A percentile compares a stretch with the other conserved stretches of the same genome.
phyloP scores from a whole-genome alignment of 2,113 vertebrate genomes.

The Delphinapterus leucas region DNA sequence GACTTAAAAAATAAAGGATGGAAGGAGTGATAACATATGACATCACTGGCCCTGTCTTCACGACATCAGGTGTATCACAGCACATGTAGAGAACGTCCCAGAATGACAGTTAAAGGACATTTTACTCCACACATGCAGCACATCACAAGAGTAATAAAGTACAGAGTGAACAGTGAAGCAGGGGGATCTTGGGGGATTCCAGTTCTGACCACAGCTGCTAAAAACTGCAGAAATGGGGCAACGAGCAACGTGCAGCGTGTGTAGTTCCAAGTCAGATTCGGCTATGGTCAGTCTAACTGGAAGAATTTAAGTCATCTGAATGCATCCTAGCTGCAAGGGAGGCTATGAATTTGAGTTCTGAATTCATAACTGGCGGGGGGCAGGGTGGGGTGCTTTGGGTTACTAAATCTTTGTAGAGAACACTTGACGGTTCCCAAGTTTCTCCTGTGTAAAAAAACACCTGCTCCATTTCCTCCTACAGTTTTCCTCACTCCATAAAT shows the following conservation, averaged over 20 bases:
- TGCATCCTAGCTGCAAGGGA: background rate
- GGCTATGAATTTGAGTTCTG: background rate
- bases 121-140: accelerated
- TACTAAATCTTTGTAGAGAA: background rate
- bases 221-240: background rate
- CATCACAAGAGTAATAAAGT: accelerated
- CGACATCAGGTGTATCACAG: background rate
- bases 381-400: background rate
- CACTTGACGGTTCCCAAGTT: background rate
- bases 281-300: background rate
- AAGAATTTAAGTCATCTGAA: no score
- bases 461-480: background rate
- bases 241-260: accelerated
- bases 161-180: no score
- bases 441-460: background rate
- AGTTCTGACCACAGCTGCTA: background rate
- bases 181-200: background rate
- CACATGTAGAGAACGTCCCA: background rate
- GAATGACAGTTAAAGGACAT: background rate
- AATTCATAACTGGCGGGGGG: background rate
- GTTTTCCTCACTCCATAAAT: background rate
- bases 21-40: background rate
- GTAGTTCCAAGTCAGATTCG: background rate
- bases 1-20: background rate
- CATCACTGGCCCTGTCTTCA: background rate